These are phyloP conservation scores for Lampris megalopsis DNA, from an alignment of 2,113 vertebrate species.

Conservation along the genomic window DNA sequence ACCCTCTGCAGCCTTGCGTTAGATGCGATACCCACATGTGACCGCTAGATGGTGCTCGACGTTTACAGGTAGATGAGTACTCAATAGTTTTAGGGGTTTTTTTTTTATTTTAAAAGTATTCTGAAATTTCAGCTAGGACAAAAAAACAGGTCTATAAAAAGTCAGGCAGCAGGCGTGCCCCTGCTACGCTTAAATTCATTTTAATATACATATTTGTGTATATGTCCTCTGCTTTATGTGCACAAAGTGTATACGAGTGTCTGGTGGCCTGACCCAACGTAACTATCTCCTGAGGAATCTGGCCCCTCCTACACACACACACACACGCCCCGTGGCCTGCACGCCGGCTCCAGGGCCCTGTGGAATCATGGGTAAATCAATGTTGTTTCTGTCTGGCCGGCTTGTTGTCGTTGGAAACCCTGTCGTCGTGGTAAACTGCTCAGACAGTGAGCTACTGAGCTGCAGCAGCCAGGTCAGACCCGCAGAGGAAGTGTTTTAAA, in stretches of 20 bases:
- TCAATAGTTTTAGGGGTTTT: too few species aligned
- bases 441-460: slow-evolving; percentile 65
- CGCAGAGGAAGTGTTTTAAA: slow-evolving; percentile 64
- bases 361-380: slow-evolving; percentile 64
- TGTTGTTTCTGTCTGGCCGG: slow-evolving; percentile 73
- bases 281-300: slow-evolving; percentile 54
- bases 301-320: slow-evolving; percentile 47
- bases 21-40: background rate
- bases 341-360: slow-evolving; percentile 21
- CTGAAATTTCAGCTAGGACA: too few species aligned
- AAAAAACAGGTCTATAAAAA: too few species aligned
- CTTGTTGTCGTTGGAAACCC: slow-evolving; percentile 72
- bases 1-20: background rate
- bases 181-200: background rate
- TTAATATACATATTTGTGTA: background rate
- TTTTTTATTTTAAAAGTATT: too few species aligned
- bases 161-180: too few species aligned
- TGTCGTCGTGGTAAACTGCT: slow-evolving; percentile 46
- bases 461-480: slow-evolving; percentile 31
- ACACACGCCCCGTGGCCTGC: background rate
- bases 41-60: background rate
- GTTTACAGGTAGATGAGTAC: too few species aligned
- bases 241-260: background rate
- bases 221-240: too few species aligned
- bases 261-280: slow-evolving; percentile 1